Conservation (phyloP, 2,888 invertebrate genomes). For the Hofmannophila pseudospretella region DNA sequence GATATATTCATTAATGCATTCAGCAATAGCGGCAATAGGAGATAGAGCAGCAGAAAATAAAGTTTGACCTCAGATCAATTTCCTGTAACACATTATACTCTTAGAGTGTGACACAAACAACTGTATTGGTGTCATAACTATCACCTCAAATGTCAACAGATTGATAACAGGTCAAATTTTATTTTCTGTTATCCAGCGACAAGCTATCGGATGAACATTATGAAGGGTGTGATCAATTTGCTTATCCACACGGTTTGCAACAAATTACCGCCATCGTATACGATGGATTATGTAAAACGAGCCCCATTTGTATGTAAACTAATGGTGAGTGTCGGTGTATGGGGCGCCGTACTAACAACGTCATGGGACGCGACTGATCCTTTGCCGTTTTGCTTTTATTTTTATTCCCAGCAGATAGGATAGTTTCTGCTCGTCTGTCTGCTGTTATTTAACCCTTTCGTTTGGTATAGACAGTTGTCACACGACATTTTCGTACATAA, state of each 20-base stretch:
- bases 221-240: constrained; percentile 64
- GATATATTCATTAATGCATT: too few species aligned
- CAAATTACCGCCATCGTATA: constrained; percentile 69
- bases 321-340: constrained; percentile 63
- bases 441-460: neutral
- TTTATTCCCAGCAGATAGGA: constrained; percentile 2
- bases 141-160: neutral
- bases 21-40: too few species aligned
- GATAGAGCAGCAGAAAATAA: too few species aligned
- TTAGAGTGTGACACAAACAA: too few species aligned
- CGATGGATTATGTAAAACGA: constrained; percentile 76
- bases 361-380: constrained; percentile 21
- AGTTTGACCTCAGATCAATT: too few species aligned
- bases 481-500: too few species aligned
- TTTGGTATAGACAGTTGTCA: too few species aligned
- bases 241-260: constrained; percentile 69
- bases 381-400: constrained; percentile 14
- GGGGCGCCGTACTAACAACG: constrained; percentile 33
- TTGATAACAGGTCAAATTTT: constrained; percentile 11
- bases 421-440: neutral
- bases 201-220: constrained; percentile 42
- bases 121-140: too few species aligned
- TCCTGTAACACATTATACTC: too few species aligned
- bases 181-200: constrained; percentile 11
- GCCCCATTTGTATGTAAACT: constrained; percentile 74